phyloP scores from a whole-genome alignment of 2,797 vertebrate genomes.

The Gallinago nigripennis region DNA sequence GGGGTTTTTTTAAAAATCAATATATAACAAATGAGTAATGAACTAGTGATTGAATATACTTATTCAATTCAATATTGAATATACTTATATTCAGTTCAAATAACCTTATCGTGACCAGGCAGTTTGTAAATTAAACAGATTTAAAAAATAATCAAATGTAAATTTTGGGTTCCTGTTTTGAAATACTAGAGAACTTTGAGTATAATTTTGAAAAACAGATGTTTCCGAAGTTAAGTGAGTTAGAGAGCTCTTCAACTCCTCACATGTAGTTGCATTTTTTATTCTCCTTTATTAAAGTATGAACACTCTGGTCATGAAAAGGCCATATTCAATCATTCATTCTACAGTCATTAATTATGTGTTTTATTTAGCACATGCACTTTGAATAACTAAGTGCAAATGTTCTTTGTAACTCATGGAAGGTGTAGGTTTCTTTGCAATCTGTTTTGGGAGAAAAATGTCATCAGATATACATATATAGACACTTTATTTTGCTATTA shows the following conservation, averaged over 20 bases:
- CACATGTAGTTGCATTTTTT: conserved; percentile 15
- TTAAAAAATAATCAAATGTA: background rate
- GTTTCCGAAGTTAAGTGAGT: conserved; percentile 18
- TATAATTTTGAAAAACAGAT: conserved; percentile 44
- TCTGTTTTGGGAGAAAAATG: background rate
- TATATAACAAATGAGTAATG: background rate
- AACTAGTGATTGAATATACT: background rate
- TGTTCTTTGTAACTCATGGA: background rate
- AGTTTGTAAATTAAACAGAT: background rate
- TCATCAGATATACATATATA: background rate
- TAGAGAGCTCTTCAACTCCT: conserved; percentile 22
- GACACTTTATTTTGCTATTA: background rate
- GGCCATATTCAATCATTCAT: conserved; percentile 27
- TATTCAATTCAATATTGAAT: background rate
- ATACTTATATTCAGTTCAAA: background rate
- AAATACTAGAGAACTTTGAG: background rate
- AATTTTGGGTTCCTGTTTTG: background rate
- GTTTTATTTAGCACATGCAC: conserved; percentile 10
- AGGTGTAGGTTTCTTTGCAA: background rate
- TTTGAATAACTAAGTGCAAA: conserved; percentile 48
- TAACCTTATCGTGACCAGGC: background rate
- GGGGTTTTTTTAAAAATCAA: background rate
- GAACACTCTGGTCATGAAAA: conserved; percentile 48
- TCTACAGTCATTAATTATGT: conserved; percentile 40
- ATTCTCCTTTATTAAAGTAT: conserved; percentile 32